These are phyloP conservation scores for Coracopsis vasa DNA, from an alignment of 2,113 vertebrate species.

Conservation along the genomic window DNA sequence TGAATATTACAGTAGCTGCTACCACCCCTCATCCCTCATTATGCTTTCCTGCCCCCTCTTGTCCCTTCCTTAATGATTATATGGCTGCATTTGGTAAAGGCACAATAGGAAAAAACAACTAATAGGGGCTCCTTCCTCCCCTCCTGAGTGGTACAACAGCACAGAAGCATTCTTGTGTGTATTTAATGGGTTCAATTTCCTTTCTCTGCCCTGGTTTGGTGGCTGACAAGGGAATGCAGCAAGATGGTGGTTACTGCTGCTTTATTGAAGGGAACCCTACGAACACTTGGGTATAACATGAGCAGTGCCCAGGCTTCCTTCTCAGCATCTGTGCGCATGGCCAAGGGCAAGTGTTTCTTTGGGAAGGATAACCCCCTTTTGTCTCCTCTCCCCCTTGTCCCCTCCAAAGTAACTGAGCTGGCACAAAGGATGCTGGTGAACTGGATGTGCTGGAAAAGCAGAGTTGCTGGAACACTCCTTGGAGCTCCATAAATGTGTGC, in stretches of 20 bases:
- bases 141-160: neutral
- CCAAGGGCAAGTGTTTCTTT: neutral
- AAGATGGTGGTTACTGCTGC: conserved; percentile 58
- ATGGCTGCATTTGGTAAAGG: conserved; percentile 13
- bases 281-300: neutral
- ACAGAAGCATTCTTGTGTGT: conserved; percentile 22
- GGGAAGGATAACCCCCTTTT: neutral
- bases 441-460: neutral
- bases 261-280: conserved; percentile 7
- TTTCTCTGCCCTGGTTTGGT: conserved; percentile 53
- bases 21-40: neutral
- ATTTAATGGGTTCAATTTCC: conserved; percentile 71
- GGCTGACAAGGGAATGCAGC: conserved; percentile 40
- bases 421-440: neutral
- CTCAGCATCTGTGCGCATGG: neutral
- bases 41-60: neutral
- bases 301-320: neutral
- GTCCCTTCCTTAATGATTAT: neutral
- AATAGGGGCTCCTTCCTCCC: neutral
- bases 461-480: neutral
- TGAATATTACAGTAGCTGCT: neutral
- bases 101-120: neutral
- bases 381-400: neutral
- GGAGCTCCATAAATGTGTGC: neutral
- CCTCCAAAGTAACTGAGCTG: neutral